Base-by-base conservation (phyloP, 2,888 invertebrate species). In the Protodeltote pygarga region DNA sequence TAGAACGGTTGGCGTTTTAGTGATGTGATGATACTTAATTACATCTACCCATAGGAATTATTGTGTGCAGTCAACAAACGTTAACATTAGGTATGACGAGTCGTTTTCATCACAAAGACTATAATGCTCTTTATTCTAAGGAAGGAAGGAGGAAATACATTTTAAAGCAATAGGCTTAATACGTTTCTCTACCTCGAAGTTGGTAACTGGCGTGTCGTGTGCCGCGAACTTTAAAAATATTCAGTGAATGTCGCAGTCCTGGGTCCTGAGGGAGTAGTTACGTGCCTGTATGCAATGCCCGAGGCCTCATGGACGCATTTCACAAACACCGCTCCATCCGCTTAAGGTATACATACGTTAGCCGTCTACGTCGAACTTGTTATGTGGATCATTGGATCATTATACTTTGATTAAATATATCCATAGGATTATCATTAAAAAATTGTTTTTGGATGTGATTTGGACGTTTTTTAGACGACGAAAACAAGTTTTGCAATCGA, bases 251-350 rank as follows among this genome's bases (percentile, higher is more conserved):
- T 73, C 73, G 68, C 75, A 74, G 74, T 65, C 67, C 65, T 58
- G 55, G 44, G 65, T 73, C 84, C 75, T 70, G 37, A 20, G 75
- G 84, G 84, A 79, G 73, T 67, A 73, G 77, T 81, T 80, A 84
- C 84, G 85, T 83, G 83, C 69, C 65, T 64, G 76, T 74, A 77
- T 77, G 77, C 74, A 68, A 48, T 60, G 71, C 71, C 60, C 60
- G 65, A 60, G 71, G 70, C 67, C 64, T 51, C 45, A 44, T 42
- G 28, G 40, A 42, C 39, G 41, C 38, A 38, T 31, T 47, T 54
- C 51, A 51, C 54, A 57, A 51, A 55, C 54, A 48, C 42, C 45
- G 44, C 46, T 49, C 17, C 9, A 13, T 19, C 42, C 50, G 45
- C 51, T 62, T 65, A 55, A 58, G 50, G 41, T 39, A 60, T 60